Evolutionary conservation across 2,113 vertebrate genomes (phyloP).

Genomic region (Cynocephalus volans): DNA sequence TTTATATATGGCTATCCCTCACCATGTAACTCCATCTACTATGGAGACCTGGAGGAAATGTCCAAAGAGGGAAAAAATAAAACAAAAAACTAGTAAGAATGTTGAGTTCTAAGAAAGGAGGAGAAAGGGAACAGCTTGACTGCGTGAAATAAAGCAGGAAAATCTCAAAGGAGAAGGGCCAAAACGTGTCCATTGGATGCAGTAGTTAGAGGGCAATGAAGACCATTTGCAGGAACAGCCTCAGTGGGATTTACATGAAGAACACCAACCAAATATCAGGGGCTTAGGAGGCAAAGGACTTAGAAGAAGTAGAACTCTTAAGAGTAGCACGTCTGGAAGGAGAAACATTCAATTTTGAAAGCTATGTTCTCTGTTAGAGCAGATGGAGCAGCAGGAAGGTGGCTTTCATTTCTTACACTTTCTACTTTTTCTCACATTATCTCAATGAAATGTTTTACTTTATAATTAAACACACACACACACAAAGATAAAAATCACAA

Average conservation of each 20-base stretch:
- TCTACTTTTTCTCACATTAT: background rate
- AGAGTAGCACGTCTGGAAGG: background rate
- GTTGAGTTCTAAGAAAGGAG: background rate
- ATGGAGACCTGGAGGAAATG: background rate
- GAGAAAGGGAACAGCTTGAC: background rate
- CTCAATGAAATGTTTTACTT: background rate
- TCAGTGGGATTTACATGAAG: background rate
- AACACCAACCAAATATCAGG: background rate
- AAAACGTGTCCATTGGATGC: background rate
- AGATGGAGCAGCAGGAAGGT: background rate
- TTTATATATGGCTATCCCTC: no score
- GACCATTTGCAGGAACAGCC: background rate
- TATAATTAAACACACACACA: conserved; percentile 35
- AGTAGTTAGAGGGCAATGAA: background rate
- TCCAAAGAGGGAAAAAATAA: background rate
- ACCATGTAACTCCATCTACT: no score
- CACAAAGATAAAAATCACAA: conserved; percentile 6
- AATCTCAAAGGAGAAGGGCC: background rate
- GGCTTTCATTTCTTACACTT: background rate
- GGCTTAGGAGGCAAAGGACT: background rate
- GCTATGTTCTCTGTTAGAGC: background rate
- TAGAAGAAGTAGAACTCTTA: background rate
- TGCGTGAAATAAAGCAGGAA: background rate
- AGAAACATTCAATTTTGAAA: background rate
- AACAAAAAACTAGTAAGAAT: background rate